Base-by-base conservation (phyloP, 1,140 invertebrate species). In the Orchestia grillus region DNA sequence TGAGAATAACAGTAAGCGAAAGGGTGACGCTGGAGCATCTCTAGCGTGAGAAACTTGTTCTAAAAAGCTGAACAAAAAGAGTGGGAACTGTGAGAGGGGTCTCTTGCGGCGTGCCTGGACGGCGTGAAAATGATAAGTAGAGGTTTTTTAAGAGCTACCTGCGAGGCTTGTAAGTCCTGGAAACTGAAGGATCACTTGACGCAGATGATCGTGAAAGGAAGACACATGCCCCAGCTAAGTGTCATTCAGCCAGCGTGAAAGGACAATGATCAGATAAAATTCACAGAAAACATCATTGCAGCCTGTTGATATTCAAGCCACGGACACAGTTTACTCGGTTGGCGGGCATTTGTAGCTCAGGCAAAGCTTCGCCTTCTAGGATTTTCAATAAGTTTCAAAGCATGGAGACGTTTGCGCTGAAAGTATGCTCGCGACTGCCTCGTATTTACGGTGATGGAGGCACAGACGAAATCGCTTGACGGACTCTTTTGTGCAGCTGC, bases 401-500 rank as follows among this genome's bases (percentile, higher is more conserved):
- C 92, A 94, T 94, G 44, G 47, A 94, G 92, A 94, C 92, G n/a
- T 94, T 94, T 94, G 92, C 92, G 47, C 47, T 94, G 92, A 94
- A 44, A 94, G 43, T 23, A 94, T 15, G 44, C 44, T 47, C 43
- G 44, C 36, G 11, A 45, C 44, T 44, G 44, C 43, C 43, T 94
- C 92, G 44, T 94, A 40, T 94, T 40, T 94, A 94, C 47, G 92
- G 44, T 94, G 92, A 94, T 94, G 92, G n/a, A 94, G 88, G 41
- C 42, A 90, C 36, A 90, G 36, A 16, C 4, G n/a, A 41, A 90
- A 90, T 44, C 42, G 43, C 42, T 90, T 23, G 88, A 90, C n/a
- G 88, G 88, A 90, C 88, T 90, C 88, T 90, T 90, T 42, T 90
- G 88, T 90, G 41, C 88, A 19, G 41, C 36, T 90, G 88, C 88